Conservation (phyloP, 1,140 invertebrate genomes). For the Aricia agestis region DNA sequence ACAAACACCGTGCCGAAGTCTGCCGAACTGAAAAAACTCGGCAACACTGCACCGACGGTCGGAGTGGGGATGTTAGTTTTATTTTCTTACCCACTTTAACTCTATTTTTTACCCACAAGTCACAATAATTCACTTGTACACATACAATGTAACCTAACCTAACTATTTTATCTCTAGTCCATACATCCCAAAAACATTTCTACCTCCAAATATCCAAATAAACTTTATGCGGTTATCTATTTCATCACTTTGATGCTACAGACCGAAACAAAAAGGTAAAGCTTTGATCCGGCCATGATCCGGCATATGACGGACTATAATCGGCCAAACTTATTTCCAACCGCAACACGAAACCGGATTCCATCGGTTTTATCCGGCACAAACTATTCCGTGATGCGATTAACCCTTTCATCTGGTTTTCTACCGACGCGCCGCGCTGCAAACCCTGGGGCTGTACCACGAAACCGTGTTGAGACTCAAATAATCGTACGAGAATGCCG, state of each 20-base stretch:
- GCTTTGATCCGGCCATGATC: background rate
- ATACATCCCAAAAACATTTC: background rate
- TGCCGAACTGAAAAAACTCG: too few species aligned
- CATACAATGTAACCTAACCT: too few species aligned
- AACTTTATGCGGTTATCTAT: background rate
- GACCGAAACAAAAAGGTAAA: background rate
- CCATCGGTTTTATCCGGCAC: conserved; percentile 25
- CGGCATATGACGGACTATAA: conserved; percentile 7
- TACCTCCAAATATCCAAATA: background rate
- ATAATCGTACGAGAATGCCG: too few species aligned
- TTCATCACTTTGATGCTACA: background rate
- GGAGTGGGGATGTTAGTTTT: too few species aligned
- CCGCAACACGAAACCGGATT: conserved; percentile 32
- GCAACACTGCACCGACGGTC: too few species aligned
- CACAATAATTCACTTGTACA: too few species aligned
- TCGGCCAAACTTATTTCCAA: conserved; percentile 26
- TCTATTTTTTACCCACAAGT: too few species aligned
- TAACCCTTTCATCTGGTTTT: conserved; percentile 44
- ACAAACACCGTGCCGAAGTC: too few species aligned
- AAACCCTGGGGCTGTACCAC: background rate
- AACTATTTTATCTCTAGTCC: too few species aligned
- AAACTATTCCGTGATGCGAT: conserved; percentile 39
- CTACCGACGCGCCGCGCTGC: conserved; percentile 42
- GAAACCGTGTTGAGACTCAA: too few species aligned
- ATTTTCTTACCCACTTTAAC: too few species aligned